Evolutionary conservation across 2,888 invertebrate genomes (phyloP), one percentile per base, ranked within the genome.

Genomic region (Anthophora plumipes): DNA sequence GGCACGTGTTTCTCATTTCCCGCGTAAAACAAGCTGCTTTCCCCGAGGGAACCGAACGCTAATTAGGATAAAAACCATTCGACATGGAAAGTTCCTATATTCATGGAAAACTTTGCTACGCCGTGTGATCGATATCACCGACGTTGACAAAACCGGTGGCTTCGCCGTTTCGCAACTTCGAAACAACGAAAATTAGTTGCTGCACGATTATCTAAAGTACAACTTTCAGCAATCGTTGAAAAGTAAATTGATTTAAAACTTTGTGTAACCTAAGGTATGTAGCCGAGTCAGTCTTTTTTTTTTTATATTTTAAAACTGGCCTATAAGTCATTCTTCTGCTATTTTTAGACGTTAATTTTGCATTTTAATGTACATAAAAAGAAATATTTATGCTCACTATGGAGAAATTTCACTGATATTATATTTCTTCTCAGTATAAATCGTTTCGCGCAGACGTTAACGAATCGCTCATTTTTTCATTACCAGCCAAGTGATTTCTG

Each of bases 51-150:
- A 69, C 25, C 54, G 61, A 59, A 63, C 59, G n/a, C 57, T 77
- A 84, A 84, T 84, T 84, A 80, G 75, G 63, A 73, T 77, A 80
- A 77, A 83, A 78, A 78, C 60, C 31, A 59, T 64, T 46, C 50
- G 41, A 50, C 66, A 52, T 66, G 78, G 78, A 83, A 81, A 76
- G 71, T 80, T 46, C 48, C 64, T 41, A 41, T 22, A 25, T 48
- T 50, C 67, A 22, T 31, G 37, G 68, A 60, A 76, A 75, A 67
- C 50, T 73, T 37, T 55, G 43, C 20, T 48, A 5, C 43, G 48
- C 22, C 57, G 52, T 63, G 52, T 63, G 52, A 72, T 54, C 64
- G 43, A 74, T 69, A 74, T 75, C 46, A 54, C 14, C 50, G 25
- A 50, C 55, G 37, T 20, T 37, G 17, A 39, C 70, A 43, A 50